Percentiles rank a stretch among this genome's conserved stretches.
phyloP scores from a whole-genome alignment of 1,140 invertebrate genomes.

The Bombus vancouverensis region DNA sequence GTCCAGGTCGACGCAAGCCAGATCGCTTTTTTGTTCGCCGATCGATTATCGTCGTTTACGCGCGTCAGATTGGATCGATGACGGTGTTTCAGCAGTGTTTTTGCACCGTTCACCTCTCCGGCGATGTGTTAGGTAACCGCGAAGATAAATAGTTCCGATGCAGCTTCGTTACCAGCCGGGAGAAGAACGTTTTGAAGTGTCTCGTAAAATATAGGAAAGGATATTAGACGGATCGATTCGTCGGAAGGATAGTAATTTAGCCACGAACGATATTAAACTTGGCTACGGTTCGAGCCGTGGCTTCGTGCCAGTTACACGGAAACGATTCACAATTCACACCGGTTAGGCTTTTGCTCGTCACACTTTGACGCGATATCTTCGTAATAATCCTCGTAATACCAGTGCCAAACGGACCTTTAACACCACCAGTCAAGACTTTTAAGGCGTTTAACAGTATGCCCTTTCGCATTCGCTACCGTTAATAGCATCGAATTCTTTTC shows the following conservation, averaged over 20 bases:
- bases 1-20: not conserved
- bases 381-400: not conserved
- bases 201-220: conserved; percentile 4
- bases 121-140: not conserved
- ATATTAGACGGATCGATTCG: conserved; percentile 13
- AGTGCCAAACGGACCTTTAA: conserved; percentile 27
- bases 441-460: conserved; percentile 56
- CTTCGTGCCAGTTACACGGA: not conserved
- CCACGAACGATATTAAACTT: not conserved
- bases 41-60: conserved; percentile 24
- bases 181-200: not conserved
- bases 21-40: not conserved
- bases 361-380: not conserved
- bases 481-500: conserved; percentile 58
- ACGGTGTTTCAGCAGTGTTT: not conserved
- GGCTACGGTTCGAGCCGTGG: not conserved
- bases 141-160: conserved; percentile 1
- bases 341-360: not conserved
- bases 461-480: conserved; percentile 63
- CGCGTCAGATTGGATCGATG: not conserved
- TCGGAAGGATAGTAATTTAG: conserved; percentile 1
- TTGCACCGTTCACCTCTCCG: not conserved
- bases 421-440: conserved; percentile 32
- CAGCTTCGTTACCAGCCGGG: not conserved
- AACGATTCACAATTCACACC: not conserved